A percentile compares a stretch with the other conserved stretches of the same genome.
Evolutionary conservation across 2,888 invertebrate genomes (phyloP).

Genomic region (Disparrhopalites patrizii): DNA sequence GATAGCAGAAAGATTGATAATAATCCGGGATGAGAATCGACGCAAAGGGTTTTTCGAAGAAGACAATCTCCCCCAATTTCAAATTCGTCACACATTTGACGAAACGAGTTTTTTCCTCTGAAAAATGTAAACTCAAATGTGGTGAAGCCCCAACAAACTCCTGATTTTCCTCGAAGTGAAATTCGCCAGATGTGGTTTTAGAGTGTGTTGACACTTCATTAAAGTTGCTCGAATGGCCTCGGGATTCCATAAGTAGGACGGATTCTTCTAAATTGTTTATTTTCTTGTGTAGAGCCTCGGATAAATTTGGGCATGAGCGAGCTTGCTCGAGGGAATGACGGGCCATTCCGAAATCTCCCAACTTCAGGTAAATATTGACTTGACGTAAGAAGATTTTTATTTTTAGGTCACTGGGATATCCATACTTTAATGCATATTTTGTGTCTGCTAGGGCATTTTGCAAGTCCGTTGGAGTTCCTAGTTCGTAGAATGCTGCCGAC

Average conservation of each 20-base stretch:
- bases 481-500: conserved; percentile 48
- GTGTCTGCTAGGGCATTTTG: conserved; percentile 65
- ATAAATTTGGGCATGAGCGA: background rate
- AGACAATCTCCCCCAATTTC: conserved; percentile 66
- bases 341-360: background rate
- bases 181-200: background rate
- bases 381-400: conserved; percentile 65
- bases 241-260: background rate
- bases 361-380: conserved; percentile 49
- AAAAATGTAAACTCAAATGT: conserved; percentile 50
- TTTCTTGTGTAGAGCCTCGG: background rate
- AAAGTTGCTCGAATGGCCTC: background rate
- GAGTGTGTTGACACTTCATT: background rate
- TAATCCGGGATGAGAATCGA: conserved; percentile 64
- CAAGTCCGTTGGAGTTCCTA: conserved; percentile 36
- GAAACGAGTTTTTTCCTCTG: conserved; percentile 61
- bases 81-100: conserved; percentile 61
- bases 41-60: conserved; percentile 75
- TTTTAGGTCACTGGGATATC: conserved; percentile 61
- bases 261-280: background rate
- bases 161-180: conserved; percentile 27
- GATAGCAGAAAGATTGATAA: conserved; percentile 62
- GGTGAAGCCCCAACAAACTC: conserved; percentile 49
- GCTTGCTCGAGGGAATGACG: background rate
- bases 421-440: conserved; percentile 58